These are phyloP conservation scores for Rhynchomys soricoides DNA, from an alignment of 2,113 vertebrate genomes.

Conservation along the genomic window DNA sequence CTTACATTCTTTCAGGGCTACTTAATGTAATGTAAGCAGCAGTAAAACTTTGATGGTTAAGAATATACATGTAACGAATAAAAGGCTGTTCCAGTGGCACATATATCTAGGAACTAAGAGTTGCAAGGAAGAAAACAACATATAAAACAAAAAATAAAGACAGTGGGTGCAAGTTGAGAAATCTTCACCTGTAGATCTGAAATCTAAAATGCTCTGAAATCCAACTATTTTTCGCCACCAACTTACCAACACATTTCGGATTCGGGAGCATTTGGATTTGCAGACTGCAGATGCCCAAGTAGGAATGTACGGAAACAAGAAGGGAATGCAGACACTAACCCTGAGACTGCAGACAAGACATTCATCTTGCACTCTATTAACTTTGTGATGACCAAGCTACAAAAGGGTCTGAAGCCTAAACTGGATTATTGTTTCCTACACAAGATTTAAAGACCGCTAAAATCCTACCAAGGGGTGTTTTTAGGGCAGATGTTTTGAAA, in stretches of 20 bases:
- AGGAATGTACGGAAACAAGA: neutral
- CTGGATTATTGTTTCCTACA: constrained; percentile 19
- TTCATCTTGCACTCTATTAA: neutral
- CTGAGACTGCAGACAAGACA: neutral
- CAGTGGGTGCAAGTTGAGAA: neutral
- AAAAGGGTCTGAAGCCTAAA: neutral
- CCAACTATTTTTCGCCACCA: neutral
- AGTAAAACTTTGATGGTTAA: constrained; percentile 19
- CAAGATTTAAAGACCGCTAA: constrained; percentile 41
- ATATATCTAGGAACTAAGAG: neutral
- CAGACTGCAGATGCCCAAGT: neutral
- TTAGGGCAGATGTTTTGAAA: neutral
- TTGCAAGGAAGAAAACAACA: neutral
- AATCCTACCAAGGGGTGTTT: neutral
- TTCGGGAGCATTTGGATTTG: neutral
- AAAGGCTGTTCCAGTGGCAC: neutral
- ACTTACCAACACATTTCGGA: neutral
- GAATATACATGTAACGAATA: neutral
- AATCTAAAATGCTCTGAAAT: neutral
- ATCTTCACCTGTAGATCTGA: neutral
- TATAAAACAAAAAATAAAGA: neutral
- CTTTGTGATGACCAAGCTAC: neutral
- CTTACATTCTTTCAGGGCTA: constrained; percentile 25
- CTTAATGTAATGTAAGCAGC: constrained; percentile 7
- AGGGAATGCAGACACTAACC: neutral